Evolutionary conservation across 1,140 invertebrate genomes (phyloP), one percentile per base, ranked within the genome.

Genomic region (Nephotettix cincticeps): DNA sequence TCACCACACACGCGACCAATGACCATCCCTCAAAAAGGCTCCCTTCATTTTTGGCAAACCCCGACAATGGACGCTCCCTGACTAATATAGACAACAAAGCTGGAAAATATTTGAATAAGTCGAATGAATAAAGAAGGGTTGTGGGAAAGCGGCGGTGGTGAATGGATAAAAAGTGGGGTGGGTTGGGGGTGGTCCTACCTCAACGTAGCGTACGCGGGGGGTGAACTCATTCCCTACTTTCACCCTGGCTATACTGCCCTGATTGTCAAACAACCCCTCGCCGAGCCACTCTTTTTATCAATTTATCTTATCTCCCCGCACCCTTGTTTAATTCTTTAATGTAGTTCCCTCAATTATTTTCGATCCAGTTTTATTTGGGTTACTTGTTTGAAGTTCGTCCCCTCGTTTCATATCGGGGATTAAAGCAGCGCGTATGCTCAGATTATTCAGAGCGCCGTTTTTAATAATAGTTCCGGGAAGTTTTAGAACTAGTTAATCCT

Each of bases 291-390:
- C 56, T 61, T 61, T 61, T 61, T 61, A 28, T 61, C 25, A 25
- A 61, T 61, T 61, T 61, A 61, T 61, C 56, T 61, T 61, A 61
- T 61, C 56, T 61, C 56, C 21, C 56, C 23, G 14, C 21, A 27
- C 56, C 56, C 56, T 61, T 27, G 56, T 61, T 61, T 61, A 61
- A 61, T 61, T 27, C 56, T 61, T 61, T 61, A 61, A 61, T 61
- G 56, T 23, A 61, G 56, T 61, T 61, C 56, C 56, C 14, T 61
- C 56, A 61, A 61, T 61, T 61, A 61, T 61, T 61, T 61, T 51
- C 27, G 56, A 61, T 23, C 56, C 56, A 21, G 56, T 13, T 61
- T 61, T 28, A 61, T 61, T 61, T 61, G 21, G 56, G 56, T 29
- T 29, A 29, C 56, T 61, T 61, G 56, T 61, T 61, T 61, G 25